These are phyloP conservation scores for Drosophila putrida DNA, from an alignment of 2,888 invertebrate genomes.

Conservation along the genomic window DNA sequence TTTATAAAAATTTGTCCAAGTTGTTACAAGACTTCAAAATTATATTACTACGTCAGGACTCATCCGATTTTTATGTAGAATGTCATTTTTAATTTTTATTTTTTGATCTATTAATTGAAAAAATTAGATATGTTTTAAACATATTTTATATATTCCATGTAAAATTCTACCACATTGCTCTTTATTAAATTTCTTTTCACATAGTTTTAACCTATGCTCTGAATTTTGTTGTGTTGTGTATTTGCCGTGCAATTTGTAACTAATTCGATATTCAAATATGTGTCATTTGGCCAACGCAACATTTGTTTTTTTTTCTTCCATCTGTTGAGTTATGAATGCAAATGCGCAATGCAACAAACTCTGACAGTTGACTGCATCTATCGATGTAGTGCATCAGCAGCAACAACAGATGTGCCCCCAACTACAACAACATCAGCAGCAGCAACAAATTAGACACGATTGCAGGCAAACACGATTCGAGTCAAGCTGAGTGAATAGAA, in stretches of 20 bases:
- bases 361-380: conserved; percentile 63
- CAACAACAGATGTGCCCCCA: conserved; percentile 62
- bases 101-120: too few species aligned
- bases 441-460: conserved; percentile 77
- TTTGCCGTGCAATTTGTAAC: conserved; percentile 51
- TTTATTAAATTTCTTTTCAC: too few species aligned
- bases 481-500: conserved; percentile 21
- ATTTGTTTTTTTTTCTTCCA: conserved; percentile 55
- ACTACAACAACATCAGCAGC: conserved; percentile 44
- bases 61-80: too few species aligned
- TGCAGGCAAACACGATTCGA: conserved; percentile 49
- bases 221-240: conserved; percentile 46
- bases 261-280: conserved; percentile 76
- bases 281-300: conserved; percentile 75
- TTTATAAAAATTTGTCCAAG: too few species aligned
- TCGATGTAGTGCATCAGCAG: conserved; percentile 78
- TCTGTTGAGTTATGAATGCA: conserved; percentile 80
- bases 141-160: too few species aligned
- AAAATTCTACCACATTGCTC: too few species aligned
- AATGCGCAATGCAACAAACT: conserved; percentile 64
- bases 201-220: neutral
- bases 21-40: too few species aligned
- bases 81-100: too few species aligned
- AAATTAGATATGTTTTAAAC: too few species aligned
- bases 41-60: too few species aligned